A percentile compares a stretch with the other conserved stretches of the same genome.
These are phyloP conservation scores for Climacteris rufus DNA, from an alignment of 2,113 vertebrate genomes.

Conservation along the genomic window DNA sequence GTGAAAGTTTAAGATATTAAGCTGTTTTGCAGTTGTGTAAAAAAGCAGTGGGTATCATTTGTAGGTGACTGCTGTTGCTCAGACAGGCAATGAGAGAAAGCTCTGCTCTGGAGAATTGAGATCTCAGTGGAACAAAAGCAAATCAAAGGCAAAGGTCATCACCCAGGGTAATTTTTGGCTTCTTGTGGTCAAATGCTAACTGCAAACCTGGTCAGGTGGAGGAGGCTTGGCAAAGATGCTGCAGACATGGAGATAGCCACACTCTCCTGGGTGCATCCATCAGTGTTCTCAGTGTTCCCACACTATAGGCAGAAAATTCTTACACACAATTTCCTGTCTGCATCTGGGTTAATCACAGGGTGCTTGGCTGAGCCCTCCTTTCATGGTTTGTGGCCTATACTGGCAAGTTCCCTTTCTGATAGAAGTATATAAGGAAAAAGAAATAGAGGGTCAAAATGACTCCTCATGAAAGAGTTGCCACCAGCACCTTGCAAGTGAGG, in stretches of 20 bases:
- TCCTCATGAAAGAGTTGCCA: background rate
- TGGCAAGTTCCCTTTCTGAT: background rate
- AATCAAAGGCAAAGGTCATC: background rate
- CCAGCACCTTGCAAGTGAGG: background rate
- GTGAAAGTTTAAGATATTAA: background rate
- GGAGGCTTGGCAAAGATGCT: background rate
- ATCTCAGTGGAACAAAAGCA: background rate
- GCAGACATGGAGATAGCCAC: background rate
- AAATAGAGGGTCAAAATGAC: background rate
- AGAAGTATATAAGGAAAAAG: background rate
- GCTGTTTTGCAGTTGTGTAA: background rate
- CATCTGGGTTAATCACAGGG: background rate
- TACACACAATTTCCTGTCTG: background rate
- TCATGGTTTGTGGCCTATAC: background rate
- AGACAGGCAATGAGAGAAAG: background rate
- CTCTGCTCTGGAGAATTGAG: background rate
- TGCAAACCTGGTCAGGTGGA: background rate
- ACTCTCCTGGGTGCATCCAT: fast-evolving
- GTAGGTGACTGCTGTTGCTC: background rate
- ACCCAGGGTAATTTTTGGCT: background rate
- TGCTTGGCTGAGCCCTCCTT: background rate
- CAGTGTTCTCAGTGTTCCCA: background rate
- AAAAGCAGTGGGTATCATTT: background rate
- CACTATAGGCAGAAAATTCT: background rate
- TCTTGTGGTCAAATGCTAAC: background rate